These are phyloP conservation scores for Centropus bengalensis DNA, from an alignment of 2,113 vertebrate genomes.

Conservation along the genomic window DNA sequence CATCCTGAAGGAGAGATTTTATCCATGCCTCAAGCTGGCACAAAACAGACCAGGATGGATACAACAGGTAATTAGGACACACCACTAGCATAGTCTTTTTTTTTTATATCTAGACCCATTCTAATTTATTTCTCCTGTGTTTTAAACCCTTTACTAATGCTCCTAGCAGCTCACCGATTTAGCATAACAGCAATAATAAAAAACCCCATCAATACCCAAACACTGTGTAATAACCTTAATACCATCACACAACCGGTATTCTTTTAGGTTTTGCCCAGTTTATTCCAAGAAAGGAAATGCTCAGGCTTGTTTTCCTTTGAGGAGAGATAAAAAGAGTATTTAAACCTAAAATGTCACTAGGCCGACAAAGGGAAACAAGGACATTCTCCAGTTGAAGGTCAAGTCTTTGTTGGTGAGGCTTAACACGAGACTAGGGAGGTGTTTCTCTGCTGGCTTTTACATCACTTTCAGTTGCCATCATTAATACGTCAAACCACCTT, in stretches of 20 bases:
- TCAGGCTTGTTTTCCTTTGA: background rate
- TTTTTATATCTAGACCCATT: background rate
- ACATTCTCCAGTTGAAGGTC: background rate
- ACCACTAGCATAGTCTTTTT: background rate
- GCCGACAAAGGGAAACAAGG: background rate
- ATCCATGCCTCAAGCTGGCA: background rate
- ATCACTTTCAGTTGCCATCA: background rate
- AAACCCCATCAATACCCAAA: background rate
- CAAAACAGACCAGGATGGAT: background rate
- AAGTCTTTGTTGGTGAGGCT: background rate
- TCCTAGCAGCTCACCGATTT: background rate
- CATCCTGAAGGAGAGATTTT: background rate
- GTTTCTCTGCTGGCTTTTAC: background rate
- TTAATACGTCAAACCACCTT: background rate
- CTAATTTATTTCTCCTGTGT: background rate
- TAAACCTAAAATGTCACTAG: background rate
- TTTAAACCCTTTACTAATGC: background rate
- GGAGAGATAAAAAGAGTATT: background rate
- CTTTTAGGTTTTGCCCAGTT: background rate
- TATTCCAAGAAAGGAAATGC: background rate
- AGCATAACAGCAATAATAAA: background rate
- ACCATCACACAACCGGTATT: background rate
- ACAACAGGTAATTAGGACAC: background rate
- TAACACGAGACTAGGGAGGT: background rate
- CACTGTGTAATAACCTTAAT: background rate